Conservation (phyloP, 2,888 invertebrate genomes). For the Chymomyza fuscimana region DNA sequence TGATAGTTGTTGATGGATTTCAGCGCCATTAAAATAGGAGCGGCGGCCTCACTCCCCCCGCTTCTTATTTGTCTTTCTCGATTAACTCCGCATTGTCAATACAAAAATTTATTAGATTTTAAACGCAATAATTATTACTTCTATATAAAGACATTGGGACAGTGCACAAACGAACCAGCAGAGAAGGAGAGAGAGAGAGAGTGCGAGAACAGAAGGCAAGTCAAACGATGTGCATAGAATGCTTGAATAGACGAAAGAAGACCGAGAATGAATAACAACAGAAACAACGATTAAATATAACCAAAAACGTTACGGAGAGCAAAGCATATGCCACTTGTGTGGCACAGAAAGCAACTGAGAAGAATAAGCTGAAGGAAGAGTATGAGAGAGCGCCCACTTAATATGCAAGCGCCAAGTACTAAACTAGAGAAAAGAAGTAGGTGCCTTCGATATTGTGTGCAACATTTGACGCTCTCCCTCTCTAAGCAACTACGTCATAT, state of each 20-base stretch:
- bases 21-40: constrained; percentile 59
- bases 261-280: neutral
- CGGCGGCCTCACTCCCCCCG: constrained; percentile 37
- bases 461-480: no score
- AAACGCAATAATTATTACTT: constrained; percentile 74
- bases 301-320: constrained; percentile 7
- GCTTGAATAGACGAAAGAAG: constrained; percentile 40
- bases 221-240: constrained; percentile 58
- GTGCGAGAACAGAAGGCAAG: constrained; percentile 31
- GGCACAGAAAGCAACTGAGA: constrained; percentile 23
- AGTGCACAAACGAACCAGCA: constrained; percentile 43
- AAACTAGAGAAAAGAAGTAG: neutral
- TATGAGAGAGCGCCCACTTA: constrained; percentile 22
- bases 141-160: constrained; percentile 52
- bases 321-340: constrained; percentile 44
- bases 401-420: constrained; percentile 47
- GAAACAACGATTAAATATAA: constrained; percentile 13
- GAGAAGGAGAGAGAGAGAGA: no score
- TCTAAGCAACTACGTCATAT: no score
- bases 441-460: neutral
- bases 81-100: constrained; percentile 51
- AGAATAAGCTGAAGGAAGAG: neutral
- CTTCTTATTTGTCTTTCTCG: neutral
- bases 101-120: constrained; percentile 73
- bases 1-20: neutral